A percentile compares a stretch with the other conserved stretches of the same genome.
phyloP scores from a whole-genome alignment of 1,140 invertebrate species.

The Colletes gigas region DNA sequence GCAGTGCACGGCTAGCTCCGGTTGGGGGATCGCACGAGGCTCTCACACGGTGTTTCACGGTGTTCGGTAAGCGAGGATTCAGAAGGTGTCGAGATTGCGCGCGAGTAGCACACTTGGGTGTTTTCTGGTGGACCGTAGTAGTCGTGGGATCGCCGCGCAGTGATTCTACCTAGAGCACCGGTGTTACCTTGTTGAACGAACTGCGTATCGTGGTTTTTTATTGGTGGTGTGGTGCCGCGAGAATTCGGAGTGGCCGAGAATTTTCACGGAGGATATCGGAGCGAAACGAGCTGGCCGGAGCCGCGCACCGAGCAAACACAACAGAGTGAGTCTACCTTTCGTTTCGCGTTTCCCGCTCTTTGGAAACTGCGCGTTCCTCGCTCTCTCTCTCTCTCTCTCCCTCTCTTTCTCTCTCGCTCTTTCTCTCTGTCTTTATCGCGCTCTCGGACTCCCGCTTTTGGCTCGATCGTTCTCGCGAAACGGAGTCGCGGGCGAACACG shows the following conservation, averaged over 20 bases:
- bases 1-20: slow-evolving; percentile 47
- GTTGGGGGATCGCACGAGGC: slow-evolving; percentile 32
- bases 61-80: slow-evolving; percentile 19
- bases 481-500: not conserved
- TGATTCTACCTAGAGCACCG: not conserved
- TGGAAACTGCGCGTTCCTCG: not conserved
- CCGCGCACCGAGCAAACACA: not conserved
- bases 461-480: not conserved
- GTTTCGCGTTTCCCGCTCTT: not conserved
- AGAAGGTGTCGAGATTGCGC: slow-evolving; percentile 33
- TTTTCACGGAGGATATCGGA: not conserved
- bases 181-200: not conserved
- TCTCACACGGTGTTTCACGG: slow-evolving; percentile 4
- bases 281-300: not conserved
- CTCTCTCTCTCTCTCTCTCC: not conserved
- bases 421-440: not conserved
- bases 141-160: not conserved
- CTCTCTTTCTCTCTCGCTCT: not conserved
- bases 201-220: not conserved
- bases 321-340: slow-evolving; percentile 38
- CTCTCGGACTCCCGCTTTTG: not conserved
- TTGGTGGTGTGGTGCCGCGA: not conserved
- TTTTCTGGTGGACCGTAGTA: not conserved
- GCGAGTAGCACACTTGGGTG: slow-evolving; percentile 1
- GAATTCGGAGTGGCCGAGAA: not conserved